These are phyloP conservation scores for Struthio camelus DNA, from an alignment of 2,113 vertebrate genomes.

Conservation along the genomic window DNA sequence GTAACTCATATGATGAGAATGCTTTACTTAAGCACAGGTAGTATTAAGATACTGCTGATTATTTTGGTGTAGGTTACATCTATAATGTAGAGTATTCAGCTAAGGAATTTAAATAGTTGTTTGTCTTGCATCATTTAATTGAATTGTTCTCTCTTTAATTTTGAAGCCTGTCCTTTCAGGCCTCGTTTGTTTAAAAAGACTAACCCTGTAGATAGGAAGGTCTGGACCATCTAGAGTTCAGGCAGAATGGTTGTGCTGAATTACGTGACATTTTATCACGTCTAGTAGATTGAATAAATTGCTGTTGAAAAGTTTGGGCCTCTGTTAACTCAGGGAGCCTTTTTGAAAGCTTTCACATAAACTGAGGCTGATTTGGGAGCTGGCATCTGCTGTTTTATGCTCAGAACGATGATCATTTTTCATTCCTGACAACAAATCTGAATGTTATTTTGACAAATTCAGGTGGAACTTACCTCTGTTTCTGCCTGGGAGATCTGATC, in stretches of 20 bases:
- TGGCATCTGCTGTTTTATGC: neutral
- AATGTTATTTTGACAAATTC: neutral
- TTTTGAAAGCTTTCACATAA: neutral
- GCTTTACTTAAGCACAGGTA: neutral
- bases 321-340: neutral
- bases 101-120: neutral
- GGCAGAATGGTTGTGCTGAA: neutral
- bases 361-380: neutral
- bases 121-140: neutral
- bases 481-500: neutral
- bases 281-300: slow-evolving; percentile 2
- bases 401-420: neutral
- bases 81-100: neutral
- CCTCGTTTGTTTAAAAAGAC: neutral
- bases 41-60: neutral
- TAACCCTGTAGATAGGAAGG: neutral
- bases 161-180: neutral
- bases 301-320: neutral
- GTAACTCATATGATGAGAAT: slow-evolving; percentile 28
- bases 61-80: neutral
- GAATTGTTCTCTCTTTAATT: neutral
- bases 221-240: neutral
- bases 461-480: neutral
- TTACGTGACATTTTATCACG: neutral
- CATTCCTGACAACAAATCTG: neutral